Percentiles rank a stretch among this genome's conserved stretches.
phyloP scores from a whole-genome alignment of 2,113 vertebrate genomes.

The Eurypyga helias region DNA sequence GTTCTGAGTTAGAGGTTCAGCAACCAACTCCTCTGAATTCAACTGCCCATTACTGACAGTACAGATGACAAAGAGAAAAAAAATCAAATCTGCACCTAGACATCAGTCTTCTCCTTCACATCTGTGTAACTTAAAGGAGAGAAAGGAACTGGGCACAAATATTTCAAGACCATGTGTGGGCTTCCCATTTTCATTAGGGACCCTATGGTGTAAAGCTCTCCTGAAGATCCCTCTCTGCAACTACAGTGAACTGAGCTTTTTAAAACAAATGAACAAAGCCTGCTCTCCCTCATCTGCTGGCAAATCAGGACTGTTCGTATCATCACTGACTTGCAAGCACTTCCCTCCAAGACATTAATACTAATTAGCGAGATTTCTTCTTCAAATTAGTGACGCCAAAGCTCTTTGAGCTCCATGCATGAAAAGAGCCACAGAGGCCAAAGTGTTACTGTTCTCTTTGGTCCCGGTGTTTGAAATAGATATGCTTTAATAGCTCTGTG shows the following conservation, averaged over 20 bases:
- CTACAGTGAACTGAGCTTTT: neutral
- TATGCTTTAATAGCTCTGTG: neutral
- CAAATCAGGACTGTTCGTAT: neutral
- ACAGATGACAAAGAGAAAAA: neutral
- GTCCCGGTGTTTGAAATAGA: neutral
- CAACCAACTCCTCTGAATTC: neutral
- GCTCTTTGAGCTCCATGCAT: neutral
- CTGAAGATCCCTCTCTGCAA: neutral
- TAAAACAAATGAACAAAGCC: neutral
- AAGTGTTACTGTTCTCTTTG: neutral
- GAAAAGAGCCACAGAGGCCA: constrained; percentile 23
- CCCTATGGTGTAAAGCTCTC: neutral
- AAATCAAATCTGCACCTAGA: neutral
- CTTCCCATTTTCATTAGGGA: neutral
- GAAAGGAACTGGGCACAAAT: neutral
- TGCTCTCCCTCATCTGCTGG: neutral
- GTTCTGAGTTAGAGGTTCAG: neutral
- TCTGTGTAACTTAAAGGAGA: neutral
- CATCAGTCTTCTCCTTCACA: neutral
- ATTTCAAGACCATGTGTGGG: neutral
- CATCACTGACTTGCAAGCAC: neutral
- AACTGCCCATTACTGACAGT: neutral
- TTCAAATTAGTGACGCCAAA: constrained; percentile 2
- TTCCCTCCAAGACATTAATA: neutral
- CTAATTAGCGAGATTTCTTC: constrained; percentile 44